Evolutionary conservation across 2,888 invertebrate genomes (phyloP).

Genomic region (Drosophila koepferae): DNA sequence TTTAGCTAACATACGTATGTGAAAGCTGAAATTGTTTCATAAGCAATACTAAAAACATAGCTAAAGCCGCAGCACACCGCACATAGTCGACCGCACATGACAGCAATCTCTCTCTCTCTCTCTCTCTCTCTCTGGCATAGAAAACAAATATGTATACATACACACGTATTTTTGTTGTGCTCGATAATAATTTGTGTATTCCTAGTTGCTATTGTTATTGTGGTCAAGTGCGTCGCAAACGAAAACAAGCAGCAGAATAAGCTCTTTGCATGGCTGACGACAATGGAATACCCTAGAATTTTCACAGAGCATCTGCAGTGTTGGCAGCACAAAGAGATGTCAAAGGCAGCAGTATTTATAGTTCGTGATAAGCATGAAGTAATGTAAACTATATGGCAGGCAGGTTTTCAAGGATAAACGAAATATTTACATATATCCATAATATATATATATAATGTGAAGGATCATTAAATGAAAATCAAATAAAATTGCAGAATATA

Average conservation of each 20-base stretch:
- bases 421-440: neutral
- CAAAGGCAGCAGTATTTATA: no score
- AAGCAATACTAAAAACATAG: slow-evolving; percentile 1
- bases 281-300: neutral
- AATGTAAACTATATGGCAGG: no score
- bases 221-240: slow-evolving; percentile 21
- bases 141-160: slow-evolving; percentile 14
- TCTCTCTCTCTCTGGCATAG: slow-evolving; percentile 1
- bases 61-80: neutral
- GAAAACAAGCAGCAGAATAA: neutral
- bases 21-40: slow-evolving; percentile 30
- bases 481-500: no score
- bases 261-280: neutral
- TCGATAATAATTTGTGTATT: slow-evolving; percentile 37
- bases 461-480: no score
- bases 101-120: neutral
- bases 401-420: neutral
- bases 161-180: slow-evolving; percentile 15
- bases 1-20: slow-evolving; percentile 24
- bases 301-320: no score
- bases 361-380: no score
- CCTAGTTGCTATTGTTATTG: slow-evolving; percentile 26
- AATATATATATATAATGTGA: no score
- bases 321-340: no score
- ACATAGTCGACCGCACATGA: slow-evolving; percentile 2